A percentile compares a stretch with the other conserved stretches of the same genome.
These are phyloP conservation scores for Syngnathus scovelli DNA, from an alignment of 2,113 vertebrate genomes.

Conservation along the genomic window DNA sequence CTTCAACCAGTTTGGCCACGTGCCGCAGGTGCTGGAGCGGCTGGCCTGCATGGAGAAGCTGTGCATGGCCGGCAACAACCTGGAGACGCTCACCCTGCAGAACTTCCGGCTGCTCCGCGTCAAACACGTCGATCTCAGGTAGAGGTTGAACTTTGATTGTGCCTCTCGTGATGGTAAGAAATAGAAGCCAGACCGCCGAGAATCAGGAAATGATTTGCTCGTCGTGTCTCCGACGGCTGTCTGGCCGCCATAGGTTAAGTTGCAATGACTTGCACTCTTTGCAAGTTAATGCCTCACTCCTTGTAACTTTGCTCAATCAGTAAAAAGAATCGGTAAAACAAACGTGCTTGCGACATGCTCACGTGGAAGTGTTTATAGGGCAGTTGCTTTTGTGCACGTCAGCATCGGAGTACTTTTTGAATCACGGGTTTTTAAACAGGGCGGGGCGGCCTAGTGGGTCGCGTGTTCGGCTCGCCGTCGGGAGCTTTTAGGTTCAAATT, in stretches of 20 bases:
- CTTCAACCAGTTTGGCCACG: constrained; percentile 88
- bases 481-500: no score
- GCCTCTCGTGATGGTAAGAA: constrained; percentile 39
- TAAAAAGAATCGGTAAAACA: background rate
- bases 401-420: background rate
- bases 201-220: constrained; percentile 54
- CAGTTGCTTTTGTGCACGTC: background rate
- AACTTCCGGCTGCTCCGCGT: constrained; percentile 83
- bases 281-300: constrained; percentile 56
- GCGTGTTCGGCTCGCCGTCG: background rate
- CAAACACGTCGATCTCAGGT: constrained; percentile 93
- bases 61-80: constrained; percentile 91
- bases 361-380: background rate
- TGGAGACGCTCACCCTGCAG: constrained; percentile 79
- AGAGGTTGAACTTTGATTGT: constrained; percentile 3
- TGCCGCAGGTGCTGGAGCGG: constrained; percentile 87
- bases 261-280: constrained; percentile 63
- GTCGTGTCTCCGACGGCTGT: constrained; percentile 27
- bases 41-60: constrained; percentile 86
- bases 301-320: constrained; percentile 10
- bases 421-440: background rate
- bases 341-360: constrained; percentile 12
- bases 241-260: constrained; percentile 13
- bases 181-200: constrained; percentile 26
- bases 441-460: background rate